Percentiles rank a stretch among this genome's conserved stretches.
These are phyloP conservation scores for Apodemus speciosus DNA, from an alignment of 2,113 vertebrate species.

Conservation along the genomic window DNA sequence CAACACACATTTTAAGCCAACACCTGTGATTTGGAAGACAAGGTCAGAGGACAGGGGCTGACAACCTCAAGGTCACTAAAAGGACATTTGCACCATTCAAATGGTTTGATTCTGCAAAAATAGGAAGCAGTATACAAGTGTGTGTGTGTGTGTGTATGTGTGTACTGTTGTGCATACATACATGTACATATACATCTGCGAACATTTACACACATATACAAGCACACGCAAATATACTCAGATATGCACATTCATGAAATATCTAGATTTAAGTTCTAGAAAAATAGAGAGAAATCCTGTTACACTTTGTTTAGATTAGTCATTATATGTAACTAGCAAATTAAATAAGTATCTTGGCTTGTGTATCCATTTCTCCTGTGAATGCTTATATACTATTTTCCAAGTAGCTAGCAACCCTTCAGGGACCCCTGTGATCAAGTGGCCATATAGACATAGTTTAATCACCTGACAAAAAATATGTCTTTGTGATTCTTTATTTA, in stretches of 20 bases:
- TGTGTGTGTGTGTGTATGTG: background rate
- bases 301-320: background rate
- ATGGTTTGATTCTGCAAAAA: background rate
- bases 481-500: slow-evolving; percentile 16
- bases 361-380: background rate
- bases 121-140: background rate
- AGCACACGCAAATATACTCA: background rate
- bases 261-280: background rate
- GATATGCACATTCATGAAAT: background rate
- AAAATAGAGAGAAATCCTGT: slow-evolving; percentile 5
- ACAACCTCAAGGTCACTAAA: background rate
- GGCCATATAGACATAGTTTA: background rate
- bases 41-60: background rate
- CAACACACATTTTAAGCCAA: background rate
- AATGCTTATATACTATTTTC: background rate
- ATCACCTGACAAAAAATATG: background rate
- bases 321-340: background rate
- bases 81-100: background rate
- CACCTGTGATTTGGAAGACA: background rate
- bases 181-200: background rate
- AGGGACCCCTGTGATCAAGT: background rate
- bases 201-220: background rate
- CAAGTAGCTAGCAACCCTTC: background rate
- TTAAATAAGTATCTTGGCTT: background rate
- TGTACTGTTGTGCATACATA: background rate